These are phyloP conservation scores for Lampris incognitus DNA, from an alignment of 2,113 vertebrate species.

Conservation along the genomic window DNA sequence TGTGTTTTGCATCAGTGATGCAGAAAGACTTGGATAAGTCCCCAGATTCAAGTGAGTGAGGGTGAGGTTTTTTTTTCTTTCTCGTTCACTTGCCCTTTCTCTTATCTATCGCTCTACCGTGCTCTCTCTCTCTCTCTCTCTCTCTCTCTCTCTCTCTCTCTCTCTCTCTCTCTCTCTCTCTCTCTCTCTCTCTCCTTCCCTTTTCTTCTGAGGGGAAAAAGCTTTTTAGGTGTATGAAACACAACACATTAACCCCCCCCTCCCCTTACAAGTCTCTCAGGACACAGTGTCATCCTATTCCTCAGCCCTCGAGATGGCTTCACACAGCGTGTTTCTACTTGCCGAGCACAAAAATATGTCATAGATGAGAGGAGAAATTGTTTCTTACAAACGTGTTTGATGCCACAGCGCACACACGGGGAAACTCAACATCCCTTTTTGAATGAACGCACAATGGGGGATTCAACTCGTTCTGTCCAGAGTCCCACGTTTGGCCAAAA, in stretches of 20 bases:
- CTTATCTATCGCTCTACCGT: neutral
- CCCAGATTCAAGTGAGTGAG: constrained; percentile 25
- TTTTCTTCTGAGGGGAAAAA: constrained; percentile 18
- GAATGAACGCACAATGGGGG: constrained; percentile 3
- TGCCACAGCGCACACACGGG: constrained; percentile 7
- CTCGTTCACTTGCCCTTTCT: constrained; percentile 7
- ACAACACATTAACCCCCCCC: constrained; percentile 19
- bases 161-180: neutral
- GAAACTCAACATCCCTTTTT: constrained; percentile 3
- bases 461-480: neutral
- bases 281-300: constrained; percentile 22
- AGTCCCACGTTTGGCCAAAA: neutral
- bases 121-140: neutral
- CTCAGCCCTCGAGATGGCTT: constrained; percentile 5
- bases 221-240: constrained; percentile 44
- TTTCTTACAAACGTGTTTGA: constrained; percentile 27
- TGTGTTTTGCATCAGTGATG: constrained; percentile 78
- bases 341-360: constrained; percentile 21
- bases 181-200: neutral
- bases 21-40: constrained; percentile 49
- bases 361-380: constrained; percentile 33
- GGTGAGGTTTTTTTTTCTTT: constrained; percentile 28
- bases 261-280: constrained; percentile 22
- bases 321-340: constrained; percentile 33
- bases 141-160: neutral